Base-by-base conservation (phyloP, 1,140 invertebrate genomes). In the Musca domestica region DNA sequence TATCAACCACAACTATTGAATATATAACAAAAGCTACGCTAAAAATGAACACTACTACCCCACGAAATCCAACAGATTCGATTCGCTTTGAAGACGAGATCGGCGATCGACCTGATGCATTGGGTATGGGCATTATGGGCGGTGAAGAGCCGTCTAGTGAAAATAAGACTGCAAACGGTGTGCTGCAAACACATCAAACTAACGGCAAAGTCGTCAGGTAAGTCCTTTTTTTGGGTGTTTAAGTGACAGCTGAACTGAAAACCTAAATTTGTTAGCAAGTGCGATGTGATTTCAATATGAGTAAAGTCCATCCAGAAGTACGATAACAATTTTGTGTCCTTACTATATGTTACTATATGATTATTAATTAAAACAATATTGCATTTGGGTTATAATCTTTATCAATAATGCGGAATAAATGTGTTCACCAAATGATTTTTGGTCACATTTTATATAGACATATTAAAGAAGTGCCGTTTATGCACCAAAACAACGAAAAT, bases 11-110 rank as follows among this genome's bases (percentile, higher is more conserved):
- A 14, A 61, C 56, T 4, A 30, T 61, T 12, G 56, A 61, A 30
- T 61, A 61, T 20, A 61, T 34, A 61, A 61, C 56, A 61, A 61
- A 30, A 34, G 56, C 56, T 34, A 41, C 56, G 10, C 19, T 61
- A 61, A 61, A 34, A 61, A 61, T 61, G 56, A 61, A 61, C 12
- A 61, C 25, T 3, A 15, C 27, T 30, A 10, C 17, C n/a, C n/a
- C 30, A 34, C 56, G 34, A 61, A 23, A 30, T 27, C 12, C 2
- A n/a, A 23, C n/a, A 10, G 56, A 20, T 9, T 61, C n/a, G 3
- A 30, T 17, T 19, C 27, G 12, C 1, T 2, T 2, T 19, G 22
- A 17, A n/a, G 25, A 58, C 34, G 27, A 61, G n/a, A 9, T 34
- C 7, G 27, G 19, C 17, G 56, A 61, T 61, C n/a, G n/a, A 19